A percentile compares a stretch with the other conserved stretches of the same genome.
These are phyloP conservation scores for Colaptes auratus DNA, from an alignment of 2,113 vertebrate genomes.

Conservation along the genomic window DNA sequence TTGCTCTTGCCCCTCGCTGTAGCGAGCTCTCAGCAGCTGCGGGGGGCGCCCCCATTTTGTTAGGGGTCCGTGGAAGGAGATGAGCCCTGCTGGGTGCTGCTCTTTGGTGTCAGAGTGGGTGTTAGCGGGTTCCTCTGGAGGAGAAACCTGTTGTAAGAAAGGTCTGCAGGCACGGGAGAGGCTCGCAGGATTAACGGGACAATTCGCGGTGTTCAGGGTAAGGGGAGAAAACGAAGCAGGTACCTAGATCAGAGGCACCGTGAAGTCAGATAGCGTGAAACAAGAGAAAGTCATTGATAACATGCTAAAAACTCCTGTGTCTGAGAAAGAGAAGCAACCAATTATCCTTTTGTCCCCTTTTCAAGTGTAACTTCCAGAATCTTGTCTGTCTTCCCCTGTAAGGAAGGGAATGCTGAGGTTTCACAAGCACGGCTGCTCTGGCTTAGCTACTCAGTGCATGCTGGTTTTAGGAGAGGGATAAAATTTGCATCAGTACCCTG, in stretches of 20 bases:
- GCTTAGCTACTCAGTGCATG: background rate
- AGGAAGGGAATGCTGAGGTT: background rate
- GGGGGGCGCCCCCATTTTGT: background rate
- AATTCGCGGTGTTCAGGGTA: background rate
- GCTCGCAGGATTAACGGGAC: fast-evolving
- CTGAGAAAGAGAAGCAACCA: background rate
- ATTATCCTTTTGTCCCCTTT: background rate
- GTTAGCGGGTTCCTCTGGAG: fast-evolving
- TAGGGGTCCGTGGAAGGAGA: background rate
- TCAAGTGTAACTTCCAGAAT: background rate
- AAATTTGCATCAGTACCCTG: background rate
- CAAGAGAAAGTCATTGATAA: background rate
- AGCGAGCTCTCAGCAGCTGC: fast-evolving
- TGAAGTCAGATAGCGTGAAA: background rate
- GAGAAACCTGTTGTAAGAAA: background rate
- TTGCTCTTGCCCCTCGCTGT: no score
- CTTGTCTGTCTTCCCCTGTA: background rate
- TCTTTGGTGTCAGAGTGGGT: fast-evolving
- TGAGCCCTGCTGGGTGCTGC: fast-evolving
- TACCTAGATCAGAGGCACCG: fast-evolving
- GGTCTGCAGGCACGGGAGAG: background rate
- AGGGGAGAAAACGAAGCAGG: background rate
- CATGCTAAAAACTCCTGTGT: background rate
- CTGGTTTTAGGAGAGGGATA: background rate
- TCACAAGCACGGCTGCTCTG: background rate